Conservation (phyloP, 2,888 invertebrate species). For the Tridacna crocea region DNA sequence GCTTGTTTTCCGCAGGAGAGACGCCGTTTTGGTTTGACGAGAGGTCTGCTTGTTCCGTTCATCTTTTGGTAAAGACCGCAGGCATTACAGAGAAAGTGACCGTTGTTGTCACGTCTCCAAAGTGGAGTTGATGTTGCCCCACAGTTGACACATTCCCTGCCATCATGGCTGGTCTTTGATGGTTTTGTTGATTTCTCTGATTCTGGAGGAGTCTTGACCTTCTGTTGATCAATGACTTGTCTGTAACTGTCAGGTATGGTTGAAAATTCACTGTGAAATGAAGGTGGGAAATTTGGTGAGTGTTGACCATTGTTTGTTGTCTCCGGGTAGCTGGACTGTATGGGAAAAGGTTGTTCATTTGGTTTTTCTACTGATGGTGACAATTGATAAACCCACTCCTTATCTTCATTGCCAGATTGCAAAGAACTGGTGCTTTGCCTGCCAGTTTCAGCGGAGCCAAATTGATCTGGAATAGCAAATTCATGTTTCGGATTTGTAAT, state of each 20-base stretch:
- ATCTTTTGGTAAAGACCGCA: conserved; percentile 99
- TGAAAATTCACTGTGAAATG: conserved; percentile 39
- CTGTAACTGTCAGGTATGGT: conserved; percentile 17
- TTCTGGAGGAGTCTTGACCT: conserved; percentile 3
- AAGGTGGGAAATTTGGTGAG: conserved; percentile 41
- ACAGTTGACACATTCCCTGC: conserved; percentile 98
- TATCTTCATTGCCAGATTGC: background rate
- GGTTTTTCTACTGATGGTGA: conserved; percentile 20
- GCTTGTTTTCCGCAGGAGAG: conserved; percentile 44
- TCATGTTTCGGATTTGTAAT: background rate
- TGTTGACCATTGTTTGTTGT: conserved; percentile 18
- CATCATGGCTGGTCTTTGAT: conserved; percentile 86
- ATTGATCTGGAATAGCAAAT: background rate
- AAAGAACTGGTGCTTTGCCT: background rate
- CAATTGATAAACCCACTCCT: conserved; percentile 1
- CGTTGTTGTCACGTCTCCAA: conserved; percentile 97
- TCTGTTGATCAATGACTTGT: background rate
- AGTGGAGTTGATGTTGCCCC: conserved; percentile 97
- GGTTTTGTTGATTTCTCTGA: conserved; percentile 22
- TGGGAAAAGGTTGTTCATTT: background rate
- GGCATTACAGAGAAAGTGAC: conserved; percentile 98
- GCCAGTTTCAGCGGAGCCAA: background rate
- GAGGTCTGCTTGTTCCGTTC: conserved; percentile 93
- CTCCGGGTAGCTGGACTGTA: conserved; percentile 8
- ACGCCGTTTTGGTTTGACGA: conserved; percentile 61